A percentile compares a stretch with the other conserved stretches of the same genome.
Conservation (phyloP, 2,797 vertebrate species). For the Alectoris magna region DNA sequence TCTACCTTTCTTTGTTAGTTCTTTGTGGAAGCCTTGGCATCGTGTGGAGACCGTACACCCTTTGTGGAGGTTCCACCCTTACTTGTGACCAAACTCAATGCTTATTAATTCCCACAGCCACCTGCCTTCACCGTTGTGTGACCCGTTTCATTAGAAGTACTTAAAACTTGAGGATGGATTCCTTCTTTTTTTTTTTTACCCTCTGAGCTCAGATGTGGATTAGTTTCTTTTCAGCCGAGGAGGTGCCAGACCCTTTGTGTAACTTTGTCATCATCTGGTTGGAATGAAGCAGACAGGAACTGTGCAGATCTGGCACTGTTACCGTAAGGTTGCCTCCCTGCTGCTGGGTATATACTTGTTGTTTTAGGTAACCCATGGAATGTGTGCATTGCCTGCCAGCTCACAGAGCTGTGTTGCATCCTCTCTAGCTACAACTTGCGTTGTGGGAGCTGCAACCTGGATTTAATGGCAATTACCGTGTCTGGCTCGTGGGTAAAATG, state of each 20-base stretch:
- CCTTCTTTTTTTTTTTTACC: background rate
- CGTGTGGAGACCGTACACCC: accelerated
- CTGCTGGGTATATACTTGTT: background rate
- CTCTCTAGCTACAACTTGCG: background rate
- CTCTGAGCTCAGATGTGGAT: background rate
- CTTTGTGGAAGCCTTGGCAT: background rate
- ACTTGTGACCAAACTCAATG: background rate
- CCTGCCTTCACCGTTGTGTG: background rate
- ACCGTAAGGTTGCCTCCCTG: background rate
- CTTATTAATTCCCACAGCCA: background rate
- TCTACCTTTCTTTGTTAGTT: conserved; percentile 6
- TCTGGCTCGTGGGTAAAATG: background rate
- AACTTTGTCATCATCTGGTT: background rate
- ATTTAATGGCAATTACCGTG: background rate
- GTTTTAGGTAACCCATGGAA: background rate
- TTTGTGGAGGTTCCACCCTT: background rate
- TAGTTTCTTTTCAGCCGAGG: conserved; percentile 5
- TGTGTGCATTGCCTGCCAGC: background rate
- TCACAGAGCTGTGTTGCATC: background rate
- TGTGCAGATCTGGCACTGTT: background rate
- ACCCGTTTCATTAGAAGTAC: background rate
- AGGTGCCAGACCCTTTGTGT: background rate
- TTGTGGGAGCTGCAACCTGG: background rate
- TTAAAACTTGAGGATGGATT: background rate
- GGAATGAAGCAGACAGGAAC: background rate